phyloP scores from a whole-genome alignment of 2,888 invertebrate species.

The Theristus sp. region DNA sequence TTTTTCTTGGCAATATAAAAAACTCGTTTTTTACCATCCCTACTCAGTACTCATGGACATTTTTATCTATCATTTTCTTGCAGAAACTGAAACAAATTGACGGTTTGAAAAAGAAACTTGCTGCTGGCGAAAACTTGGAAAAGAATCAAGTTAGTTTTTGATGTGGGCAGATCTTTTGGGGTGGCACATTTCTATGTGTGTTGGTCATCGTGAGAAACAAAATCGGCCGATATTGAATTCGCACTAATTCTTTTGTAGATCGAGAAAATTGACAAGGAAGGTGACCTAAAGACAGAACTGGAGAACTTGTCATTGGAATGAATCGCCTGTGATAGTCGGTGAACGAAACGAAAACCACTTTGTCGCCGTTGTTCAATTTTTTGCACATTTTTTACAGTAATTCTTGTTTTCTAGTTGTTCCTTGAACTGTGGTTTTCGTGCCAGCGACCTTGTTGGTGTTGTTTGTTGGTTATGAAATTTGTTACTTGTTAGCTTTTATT shows the following conservation, averaged over 20 bases:
- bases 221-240: background rate
- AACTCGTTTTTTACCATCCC: background rate
- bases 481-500: no score
- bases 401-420: no score
- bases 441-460: no score
- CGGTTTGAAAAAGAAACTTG: constrained; percentile 13
- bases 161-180: no score
- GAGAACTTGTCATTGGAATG: constrained; percentile 4
- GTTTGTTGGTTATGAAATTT: no score
- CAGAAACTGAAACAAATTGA: constrained; percentile 9
- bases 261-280: constrained; percentile 25
- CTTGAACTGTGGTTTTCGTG: no score
- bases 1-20: no score
- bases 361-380: no score
- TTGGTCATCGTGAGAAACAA: background rate
- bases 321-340: no score
- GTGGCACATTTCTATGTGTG: background rate
- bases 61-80: background rate
- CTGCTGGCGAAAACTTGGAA: constrained; percentile 17
- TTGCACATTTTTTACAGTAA: no score
- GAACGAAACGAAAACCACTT: background rate
- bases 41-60: background rate
- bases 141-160: constrained; percentile 22
- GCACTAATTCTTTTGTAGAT: constrained; percentile 5
- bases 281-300: constrained; percentile 6